phyloP scores from a whole-genome alignment of 2,888 invertebrate species.

The Baronia brevicornis region DNA sequence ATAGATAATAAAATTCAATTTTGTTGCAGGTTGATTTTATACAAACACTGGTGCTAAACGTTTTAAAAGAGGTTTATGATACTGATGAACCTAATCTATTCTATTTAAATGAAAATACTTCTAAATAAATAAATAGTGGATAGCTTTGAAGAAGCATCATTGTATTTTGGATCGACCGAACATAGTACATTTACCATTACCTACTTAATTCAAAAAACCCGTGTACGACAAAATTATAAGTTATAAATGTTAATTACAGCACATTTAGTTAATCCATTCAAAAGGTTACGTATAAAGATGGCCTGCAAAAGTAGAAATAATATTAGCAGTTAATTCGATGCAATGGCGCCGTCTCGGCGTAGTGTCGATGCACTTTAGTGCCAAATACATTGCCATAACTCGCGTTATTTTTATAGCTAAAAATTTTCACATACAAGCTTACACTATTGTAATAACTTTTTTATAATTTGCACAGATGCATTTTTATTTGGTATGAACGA shows the following conservation, averaged over 20 bases:
- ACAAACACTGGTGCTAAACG: slow-evolving; percentile 79
- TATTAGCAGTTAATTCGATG: slow-evolving; percentile 22
- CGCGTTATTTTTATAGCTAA: slow-evolving; percentile 42
- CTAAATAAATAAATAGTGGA: no score
- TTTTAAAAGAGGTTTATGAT: slow-evolving; percentile 68
- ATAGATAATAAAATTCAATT: not conserved
- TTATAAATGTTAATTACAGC: no score
- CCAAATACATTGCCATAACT: slow-evolving; percentile 50
- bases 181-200: no score
- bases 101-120: slow-evolving; percentile 52
- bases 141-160: no score
- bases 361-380: slow-evolving; percentile 33
- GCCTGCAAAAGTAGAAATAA: slow-evolving; percentile 20
- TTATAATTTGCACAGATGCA: no score
- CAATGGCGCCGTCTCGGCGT: slow-evolving; percentile 28
- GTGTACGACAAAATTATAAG: no score
- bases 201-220: slow-evolving; percentile 1
- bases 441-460: slow-evolving; percentile 27
- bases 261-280: no score
- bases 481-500: no score
- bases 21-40: slow-evolving; percentile 82
- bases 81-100: slow-evolving; percentile 67
- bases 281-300: slow-evolving; percentile 1
- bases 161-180: no score
- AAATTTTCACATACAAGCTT: slow-evolving; percentile 30